Evolutionary conservation across 1,140 invertebrate genomes (phyloP), one percentile per base, ranked within the genome.

Genomic region (Drosophila nasuta): DNA sequence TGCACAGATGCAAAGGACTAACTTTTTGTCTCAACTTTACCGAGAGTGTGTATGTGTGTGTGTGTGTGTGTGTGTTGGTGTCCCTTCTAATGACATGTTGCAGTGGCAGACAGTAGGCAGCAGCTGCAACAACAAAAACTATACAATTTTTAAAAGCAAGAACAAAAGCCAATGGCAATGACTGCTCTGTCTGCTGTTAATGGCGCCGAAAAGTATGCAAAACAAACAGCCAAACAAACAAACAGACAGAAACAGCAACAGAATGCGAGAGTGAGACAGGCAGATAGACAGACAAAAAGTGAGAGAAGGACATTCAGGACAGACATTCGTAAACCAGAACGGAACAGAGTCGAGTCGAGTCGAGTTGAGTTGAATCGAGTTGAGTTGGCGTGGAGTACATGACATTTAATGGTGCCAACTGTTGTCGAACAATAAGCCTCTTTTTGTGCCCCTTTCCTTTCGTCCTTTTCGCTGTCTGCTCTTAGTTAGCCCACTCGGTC

Each of bases 351-450:
- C 30, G 6, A 41, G 54, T 57, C 5, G 33, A 57, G 54, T 52
- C 13, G 43, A 51, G 62, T 67, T 41, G 58, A 51, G 70, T 60
- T 54, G 63, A 51, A 64, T 60, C 30, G 63, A 68, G 70, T 54
- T 59, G 54, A 59, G 66, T 71, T 59, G 68, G 54, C 62, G 67
- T 46, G 28, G 62, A 78, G 76, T 78, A 78, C 62, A 78, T 78
- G 76, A 78, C 76, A 78, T 75, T 78, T 78, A 78, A 78, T 78
- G 72, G 76, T 73, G 74, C 74, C 74, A 76, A 76, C 69, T 76
- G 69, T 76, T 76, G 74, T 76, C 74, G 57, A 76, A 76, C 69
- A 78, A 75, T 75, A 78, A 66, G 67, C 72, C 35, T 43, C 45
- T 41, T 35, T 25, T 13, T 38, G 5, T n/a, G n/a, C 8, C n/a